phyloP scores from a whole-genome alignment of 2,888 invertebrate species.

The Copidosoma aretas region DNA sequence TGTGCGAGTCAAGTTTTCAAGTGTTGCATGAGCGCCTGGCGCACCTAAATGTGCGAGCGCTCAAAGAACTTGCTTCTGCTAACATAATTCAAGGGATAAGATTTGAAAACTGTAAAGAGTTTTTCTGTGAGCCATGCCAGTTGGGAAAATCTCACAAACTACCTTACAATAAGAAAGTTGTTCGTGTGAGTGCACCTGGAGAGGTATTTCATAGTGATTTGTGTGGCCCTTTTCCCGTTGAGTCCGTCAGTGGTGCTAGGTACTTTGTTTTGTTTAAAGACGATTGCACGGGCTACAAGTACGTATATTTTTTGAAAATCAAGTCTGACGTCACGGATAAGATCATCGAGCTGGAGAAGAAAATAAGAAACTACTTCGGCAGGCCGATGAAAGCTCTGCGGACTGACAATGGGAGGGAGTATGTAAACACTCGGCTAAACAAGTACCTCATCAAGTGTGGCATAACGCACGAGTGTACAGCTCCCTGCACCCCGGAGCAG shows the following conservation, averaged over 20 bases:
- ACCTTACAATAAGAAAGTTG: neutral
- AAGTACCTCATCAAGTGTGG: neutral
- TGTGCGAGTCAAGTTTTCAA: constrained; percentile 4
- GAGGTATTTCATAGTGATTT: neutral
- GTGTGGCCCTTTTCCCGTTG: too few species aligned
- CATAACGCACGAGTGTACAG: neutral
- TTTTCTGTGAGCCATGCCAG: constrained; percentile 45
- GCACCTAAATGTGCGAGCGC: constrained; percentile 33
- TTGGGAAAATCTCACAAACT: constrained; percentile 44
- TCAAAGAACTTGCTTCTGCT: constrained; percentile 24
- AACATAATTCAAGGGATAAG: constrained; percentile 9
- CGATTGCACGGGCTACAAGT: neutral
- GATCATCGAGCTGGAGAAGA: neutral
- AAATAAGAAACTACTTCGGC: neutral
- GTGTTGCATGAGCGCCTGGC: constrained; percentile 44
- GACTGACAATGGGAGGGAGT: neutral
- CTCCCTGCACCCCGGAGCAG: neutral
- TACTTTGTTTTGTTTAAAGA: neutral
- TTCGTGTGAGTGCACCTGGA: neutral
- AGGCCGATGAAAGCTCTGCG: neutral
- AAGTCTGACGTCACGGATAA: neutral
- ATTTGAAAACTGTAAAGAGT: constrained; percentile 8
- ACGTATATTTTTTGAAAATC: neutral
- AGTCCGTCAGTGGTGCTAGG: too few species aligned
- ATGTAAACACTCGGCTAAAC: neutral